These are phyloP conservation scores for Pelochelys cantorii DNA, from an alignment of 2,797 vertebrate genomes.

Conservation along the genomic window DNA sequence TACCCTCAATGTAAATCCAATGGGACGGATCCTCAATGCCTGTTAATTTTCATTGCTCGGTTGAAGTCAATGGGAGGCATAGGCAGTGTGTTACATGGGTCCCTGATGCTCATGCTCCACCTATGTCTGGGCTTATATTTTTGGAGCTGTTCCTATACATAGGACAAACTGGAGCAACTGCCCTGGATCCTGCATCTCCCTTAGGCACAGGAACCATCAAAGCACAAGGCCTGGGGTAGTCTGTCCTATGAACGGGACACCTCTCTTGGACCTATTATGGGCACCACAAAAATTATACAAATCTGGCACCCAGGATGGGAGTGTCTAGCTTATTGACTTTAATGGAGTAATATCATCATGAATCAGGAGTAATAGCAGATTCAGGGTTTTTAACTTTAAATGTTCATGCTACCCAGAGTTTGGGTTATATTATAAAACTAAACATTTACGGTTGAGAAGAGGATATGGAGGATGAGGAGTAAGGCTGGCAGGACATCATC, in stretches of 20 bases:
- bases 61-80: background rate
- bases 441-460: background rate
- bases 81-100: no score
- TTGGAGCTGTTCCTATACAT: no score
- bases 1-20: background rate
- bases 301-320: no score
- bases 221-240: no score
- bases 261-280: no score
- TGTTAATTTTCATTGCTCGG: background rate
- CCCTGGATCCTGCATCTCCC: no score
- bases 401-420: background rate
- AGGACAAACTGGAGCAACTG: no score
- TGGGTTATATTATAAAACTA: background rate
- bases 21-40: background rate
- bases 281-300: no score
- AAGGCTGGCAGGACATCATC: background rate
- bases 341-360: background rate
- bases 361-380: background rate
- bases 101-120: no score
- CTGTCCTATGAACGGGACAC: no score
- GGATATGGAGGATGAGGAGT: background rate
- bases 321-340: background rate
- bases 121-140: no score
- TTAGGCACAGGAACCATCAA: no score
- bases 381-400: background rate